A percentile compares a stretch with the other conserved stretches of the same genome.
Conservation (phyloP, 2,113 vertebrate genomes). For the Tamias sibiricus region DNA sequence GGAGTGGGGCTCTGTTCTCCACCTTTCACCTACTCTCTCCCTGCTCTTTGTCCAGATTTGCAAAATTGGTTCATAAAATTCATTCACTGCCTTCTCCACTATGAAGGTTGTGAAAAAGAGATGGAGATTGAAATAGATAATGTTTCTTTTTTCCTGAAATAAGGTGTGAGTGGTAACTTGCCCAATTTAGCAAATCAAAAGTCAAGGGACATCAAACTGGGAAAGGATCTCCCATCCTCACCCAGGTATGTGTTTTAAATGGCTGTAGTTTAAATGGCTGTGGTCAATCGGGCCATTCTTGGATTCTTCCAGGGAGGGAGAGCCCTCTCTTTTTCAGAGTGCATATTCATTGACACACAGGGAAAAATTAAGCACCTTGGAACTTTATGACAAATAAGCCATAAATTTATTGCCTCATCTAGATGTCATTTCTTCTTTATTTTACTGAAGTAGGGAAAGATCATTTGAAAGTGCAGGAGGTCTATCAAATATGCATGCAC, state of each 20-base stretch:
- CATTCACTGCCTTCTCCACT: background rate
- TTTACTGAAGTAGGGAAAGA: background rate
- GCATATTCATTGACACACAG: background rate
- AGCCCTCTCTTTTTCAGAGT: background rate
- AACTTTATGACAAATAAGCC: background rate
- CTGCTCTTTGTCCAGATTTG: background rate
- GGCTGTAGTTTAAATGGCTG: too few relatives aligned
- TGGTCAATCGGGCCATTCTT: background rate
- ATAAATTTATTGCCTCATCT: background rate
- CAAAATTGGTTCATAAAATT: background rate
- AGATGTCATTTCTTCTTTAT: background rate
- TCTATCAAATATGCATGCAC: background rate
- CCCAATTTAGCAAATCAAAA: background rate
- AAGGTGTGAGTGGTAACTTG: background rate
- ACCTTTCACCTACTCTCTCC: background rate
- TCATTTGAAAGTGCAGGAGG: background rate
- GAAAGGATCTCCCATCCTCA: background rate
- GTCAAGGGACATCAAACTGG: background rate
- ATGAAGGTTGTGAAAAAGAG: background rate
- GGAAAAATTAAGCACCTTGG: background rate
- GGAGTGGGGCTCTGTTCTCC: background rate
- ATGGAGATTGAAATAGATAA: background rate
- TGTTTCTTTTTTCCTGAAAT: conserved; percentile 30
- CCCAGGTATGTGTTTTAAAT: background rate
- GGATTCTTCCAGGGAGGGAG: background rate